These are phyloP conservation scores for Agapostemon virescens DNA, from an alignment of 2,888 invertebrate species.

Conservation along the genomic window DNA sequence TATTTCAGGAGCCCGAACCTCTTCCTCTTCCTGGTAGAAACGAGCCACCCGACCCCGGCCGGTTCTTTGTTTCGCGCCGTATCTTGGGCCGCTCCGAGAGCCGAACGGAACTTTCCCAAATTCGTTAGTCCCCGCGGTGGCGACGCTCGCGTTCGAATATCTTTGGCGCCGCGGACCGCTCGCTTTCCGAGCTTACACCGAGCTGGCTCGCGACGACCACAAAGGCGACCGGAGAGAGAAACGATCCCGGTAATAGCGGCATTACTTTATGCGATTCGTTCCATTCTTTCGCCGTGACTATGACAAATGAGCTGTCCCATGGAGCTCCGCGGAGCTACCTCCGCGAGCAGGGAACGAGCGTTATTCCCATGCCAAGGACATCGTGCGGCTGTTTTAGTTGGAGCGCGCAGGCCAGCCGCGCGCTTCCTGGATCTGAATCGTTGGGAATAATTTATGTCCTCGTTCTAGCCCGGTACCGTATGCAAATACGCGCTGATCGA, in stretches of 20 bases:
- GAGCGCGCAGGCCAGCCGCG: slow-evolving; percentile 18
- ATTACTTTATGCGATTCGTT: slow-evolving; percentile 44
- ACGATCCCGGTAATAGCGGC: slow-evolving; percentile 35
- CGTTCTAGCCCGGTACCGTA: slow-evolving; percentile 33
- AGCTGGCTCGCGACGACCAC: not conserved
- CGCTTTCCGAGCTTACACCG: not conserved
- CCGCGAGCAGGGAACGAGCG: slow-evolving; percentile 24
- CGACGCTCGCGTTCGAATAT: slow-evolving; percentile 5
- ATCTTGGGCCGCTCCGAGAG: not conserved
- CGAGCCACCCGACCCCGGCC: slow-evolving; percentile 3
- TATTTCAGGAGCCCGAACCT: slow-evolving; percentile 38
- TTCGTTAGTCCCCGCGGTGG: slow-evolving; percentile 27
- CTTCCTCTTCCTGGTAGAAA: slow-evolving; percentile 54
- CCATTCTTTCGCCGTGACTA: slow-evolving; percentile 55
- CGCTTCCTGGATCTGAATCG: slow-evolving; percentile 55
- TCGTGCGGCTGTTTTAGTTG: slow-evolving; percentile 29
- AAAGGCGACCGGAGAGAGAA: slow-evolving; percentile 28
- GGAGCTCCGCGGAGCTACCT: slow-evolving; percentile 37
- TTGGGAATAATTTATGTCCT: slow-evolving; percentile 41
- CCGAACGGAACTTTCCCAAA: slow-evolving; percentile 37
- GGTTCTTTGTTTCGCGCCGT: slow-evolving; percentile 32
- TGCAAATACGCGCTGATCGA: slow-evolving; percentile 43
- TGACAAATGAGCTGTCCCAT: slow-evolving; percentile 58
- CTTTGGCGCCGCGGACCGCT: not conserved
- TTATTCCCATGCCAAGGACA: slow-evolving; percentile 59